These are phyloP conservation scores for Drosophila hydei DNA, from an alignment of 1,140 invertebrate species.

Conservation along the genomic window DNA sequence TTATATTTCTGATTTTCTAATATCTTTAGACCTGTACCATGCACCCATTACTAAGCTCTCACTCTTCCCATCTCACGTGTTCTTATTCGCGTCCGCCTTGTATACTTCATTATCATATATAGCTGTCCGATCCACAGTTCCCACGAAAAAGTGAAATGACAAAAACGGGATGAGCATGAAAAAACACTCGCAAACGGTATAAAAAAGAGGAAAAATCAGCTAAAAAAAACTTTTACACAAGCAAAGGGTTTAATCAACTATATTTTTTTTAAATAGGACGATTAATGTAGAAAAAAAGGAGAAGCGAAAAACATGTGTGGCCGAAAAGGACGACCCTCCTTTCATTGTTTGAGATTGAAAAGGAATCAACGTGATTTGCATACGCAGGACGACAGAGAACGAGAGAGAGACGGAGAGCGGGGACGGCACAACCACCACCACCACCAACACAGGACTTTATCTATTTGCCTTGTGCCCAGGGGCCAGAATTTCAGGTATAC, in stretches of 20 bases:
- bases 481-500: constrained; percentile 53
- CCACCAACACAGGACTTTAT: constrained; percentile 68
- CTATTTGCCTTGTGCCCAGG: constrained; percentile 57
- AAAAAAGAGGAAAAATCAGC: constrained; percentile 75
- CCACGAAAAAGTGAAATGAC: constrained; percentile 81
- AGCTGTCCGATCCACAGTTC: constrained; percentile 43
- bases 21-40: too few species aligned
- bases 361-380: constrained; percentile 77
- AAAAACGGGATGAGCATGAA: constrained; percentile 63
- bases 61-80: not conserved
- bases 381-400: constrained; percentile 61
- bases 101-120: not conserved
- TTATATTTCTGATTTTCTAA: too few species aligned
- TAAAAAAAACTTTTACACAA: constrained; percentile 64
- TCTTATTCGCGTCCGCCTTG: not conserved
- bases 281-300: constrained; percentile 75
- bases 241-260: constrained; percentile 72
- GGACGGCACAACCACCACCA: constrained; percentile 45
- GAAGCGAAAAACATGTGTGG: constrained; percentile 71
- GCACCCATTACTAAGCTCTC: not conserved
- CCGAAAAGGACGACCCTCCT: constrained; percentile 71
- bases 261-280: constrained; percentile 74
- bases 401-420: constrained; percentile 12
- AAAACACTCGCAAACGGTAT: constrained; percentile 50
- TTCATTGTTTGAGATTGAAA: constrained; percentile 71